Base-by-base conservation (phyloP, 2,888 invertebrate species). In the Omphaloscelis lunosa region DNA sequence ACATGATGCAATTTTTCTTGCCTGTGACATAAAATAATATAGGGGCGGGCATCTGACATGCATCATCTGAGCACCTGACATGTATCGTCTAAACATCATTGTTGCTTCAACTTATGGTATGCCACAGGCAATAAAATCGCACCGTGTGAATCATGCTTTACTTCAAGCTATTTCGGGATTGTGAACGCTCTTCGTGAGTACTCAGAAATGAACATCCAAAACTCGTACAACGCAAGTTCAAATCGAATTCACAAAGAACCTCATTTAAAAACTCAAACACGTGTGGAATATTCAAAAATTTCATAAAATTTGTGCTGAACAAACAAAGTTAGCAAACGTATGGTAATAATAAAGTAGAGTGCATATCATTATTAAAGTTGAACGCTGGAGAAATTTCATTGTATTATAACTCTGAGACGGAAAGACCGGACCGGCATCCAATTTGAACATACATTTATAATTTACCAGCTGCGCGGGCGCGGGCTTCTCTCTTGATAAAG, bases 371-470 rank as follows among this genome's bases (percentile, higher is more conserved):
- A 84, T 56, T 29, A 56, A 72, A 84, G 75, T 73, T 75, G 27
- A 85, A 68, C 45, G 67, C 66, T 75, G 48, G 59, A 72, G 78
- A 69, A 75, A 61, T 76, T 85, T 78, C 56, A 82, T 85, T 85
- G 84, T 75, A 70, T 85, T 78, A 73, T 67, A 78, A 85, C 72
- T 82, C 65, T 12, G 75, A 69, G 34, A 85, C 61, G 84, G 84
- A 73, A 83, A 81, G 71, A 76, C 58, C 61, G 69, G 51, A 39
- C 72, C 23, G 59, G 41, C 45, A 59, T 63, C 75, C 80, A 80
- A 80, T 80, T 80, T 76, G 34, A 63, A 41, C 72, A 72, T 56
- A 80, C 76, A 80, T 82, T 84, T 59, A 82, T 72, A 75, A 82
- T 82, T 72, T 61, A 80, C 56, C 59, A 58, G 58, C n/a, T 76